Conservation (phyloP, 2,888 invertebrate species). For the Luffia ferchaultella region DNA sequence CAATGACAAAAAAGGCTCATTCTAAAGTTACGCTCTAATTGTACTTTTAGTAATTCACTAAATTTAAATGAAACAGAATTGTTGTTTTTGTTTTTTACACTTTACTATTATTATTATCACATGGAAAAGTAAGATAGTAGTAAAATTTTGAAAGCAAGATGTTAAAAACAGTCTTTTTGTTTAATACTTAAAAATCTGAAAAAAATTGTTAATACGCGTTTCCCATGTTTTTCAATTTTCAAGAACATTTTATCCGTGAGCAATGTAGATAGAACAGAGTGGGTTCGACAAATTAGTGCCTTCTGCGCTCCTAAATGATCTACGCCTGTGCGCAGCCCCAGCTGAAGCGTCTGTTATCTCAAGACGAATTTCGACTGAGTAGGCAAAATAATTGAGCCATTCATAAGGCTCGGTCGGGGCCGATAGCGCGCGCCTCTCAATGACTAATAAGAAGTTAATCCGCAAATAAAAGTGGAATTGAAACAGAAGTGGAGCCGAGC, state of each 20-base stretch:
- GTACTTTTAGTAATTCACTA: no score
- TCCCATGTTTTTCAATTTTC: background rate
- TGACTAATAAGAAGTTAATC: slow-evolving; percentile 68
- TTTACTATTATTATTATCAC: no score
- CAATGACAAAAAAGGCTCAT: no score
- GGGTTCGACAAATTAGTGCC: background rate
- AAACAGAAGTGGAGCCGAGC: slow-evolving; percentile 62
- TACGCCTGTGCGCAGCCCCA: background rate
- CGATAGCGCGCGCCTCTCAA: slow-evolving; percentile 37
- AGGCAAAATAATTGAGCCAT: slow-evolving; percentile 60
- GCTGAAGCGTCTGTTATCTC: slow-evolving; percentile 1
- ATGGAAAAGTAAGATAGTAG: no score
- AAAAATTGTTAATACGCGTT: no score
- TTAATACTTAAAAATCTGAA: no score
- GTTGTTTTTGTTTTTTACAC: no score
- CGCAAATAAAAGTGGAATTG: slow-evolving; percentile 67
- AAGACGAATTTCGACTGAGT: slow-evolving; percentile 34
- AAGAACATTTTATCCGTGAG: background rate
- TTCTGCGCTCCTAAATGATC: background rate
- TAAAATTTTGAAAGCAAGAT: no score
- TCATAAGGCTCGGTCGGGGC: slow-evolving; percentile 56
- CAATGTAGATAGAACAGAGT: background rate
- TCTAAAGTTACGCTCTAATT: no score
- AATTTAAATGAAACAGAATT: no score
- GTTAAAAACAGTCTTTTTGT: no score